These are phyloP conservation scores for Tethea ocularis DNA, from an alignment of 2,888 invertebrate species.

Conservation along the genomic window DNA sequence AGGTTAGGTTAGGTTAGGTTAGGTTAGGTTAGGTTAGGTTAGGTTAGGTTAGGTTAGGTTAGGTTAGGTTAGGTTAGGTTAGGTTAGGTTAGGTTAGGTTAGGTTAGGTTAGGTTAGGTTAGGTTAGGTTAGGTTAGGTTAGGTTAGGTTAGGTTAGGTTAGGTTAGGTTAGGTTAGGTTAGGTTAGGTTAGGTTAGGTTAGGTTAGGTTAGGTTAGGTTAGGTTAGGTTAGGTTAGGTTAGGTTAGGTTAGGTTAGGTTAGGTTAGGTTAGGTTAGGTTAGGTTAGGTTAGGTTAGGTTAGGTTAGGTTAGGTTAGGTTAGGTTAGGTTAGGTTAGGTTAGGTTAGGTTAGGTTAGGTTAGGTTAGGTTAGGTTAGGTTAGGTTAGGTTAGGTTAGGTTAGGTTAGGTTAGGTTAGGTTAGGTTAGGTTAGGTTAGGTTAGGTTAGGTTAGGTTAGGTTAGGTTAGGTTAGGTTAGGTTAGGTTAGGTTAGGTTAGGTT, in stretches of 20 bases:
- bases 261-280: slow-evolving; percentile 22
- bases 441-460: too few species aligned
- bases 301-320: slow-evolving; percentile 25
- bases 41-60: slow-evolving; percentile 26
- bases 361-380: too few species aligned
- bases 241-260: slow-evolving; percentile 23
- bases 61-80: slow-evolving; percentile 26
- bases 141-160: slow-evolving; percentile 26
- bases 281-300: slow-evolving; percentile 25
- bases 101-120: slow-evolving; percentile 28
- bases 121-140: slow-evolving; percentile 28
- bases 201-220: slow-evolving; percentile 26
- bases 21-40: slow-evolving; percentile 27
- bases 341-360: too few species aligned
- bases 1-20: slow-evolving; percentile 27
- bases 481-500: too few species aligned
- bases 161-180: slow-evolving; percentile 28
- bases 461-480: too few species aligned
- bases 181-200: slow-evolving; percentile 28
- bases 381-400: too few species aligned
- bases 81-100: slow-evolving; percentile 27
- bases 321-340: slow-evolving; percentile 27
- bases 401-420: too few species aligned
- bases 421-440: too few species aligned
- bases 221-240: slow-evolving; percentile 23